Evolutionary conservation across 2,888 invertebrate species (phyloP), one percentile per base, ranked within the genome.

Genomic region (Tanypteryx hageni): DNA sequence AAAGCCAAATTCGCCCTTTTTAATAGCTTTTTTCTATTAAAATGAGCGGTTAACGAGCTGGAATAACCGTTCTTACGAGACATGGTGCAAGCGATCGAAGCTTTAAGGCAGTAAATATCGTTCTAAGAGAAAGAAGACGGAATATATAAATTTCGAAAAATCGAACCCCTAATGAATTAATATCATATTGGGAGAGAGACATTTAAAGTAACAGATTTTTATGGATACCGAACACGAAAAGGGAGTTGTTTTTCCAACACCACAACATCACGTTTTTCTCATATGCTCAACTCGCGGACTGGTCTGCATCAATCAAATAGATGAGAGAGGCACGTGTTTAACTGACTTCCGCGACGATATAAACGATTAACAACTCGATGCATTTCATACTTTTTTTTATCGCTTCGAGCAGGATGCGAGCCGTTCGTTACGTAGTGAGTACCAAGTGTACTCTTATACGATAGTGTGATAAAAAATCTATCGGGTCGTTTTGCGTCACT

Each of bases 11-110:
- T 44, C 44, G 44, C 44, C 5, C 44, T 44, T 44, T 44, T 44
- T 44, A 44, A n/a, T n/a, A n/a, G n/a, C n/a, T n/a, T 44, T 44
- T 44, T 44, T 5, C 44, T 3, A 3, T 5, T 44, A 3, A 44
- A 44, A 44, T 3, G 44, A 44, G 44, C 1, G 9, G 13, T 76
- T 64, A 89, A 64, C 44, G 64, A 89, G 31, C 57, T 10, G 86
- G 59, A 86, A 59, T 64, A 64, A 68, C 68, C 89, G 44, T 44
- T 44, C 61, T 44, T 31, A 64, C 89, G 89, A 61, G 31, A 64
- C 89, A 31, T 27, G 61, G 61, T 22, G 61, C 61, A 59, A 89
- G 64, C 16, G 44, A 76, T 18, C 64, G 7, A 8, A n/a, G n/a
- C 44, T 44, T 44, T 44, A 3, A 44, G 44, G 44, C 44, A 5